phyloP scores from a whole-genome alignment of 2,113 vertebrate genomes.

The Gorsachius goisagi region DNA sequence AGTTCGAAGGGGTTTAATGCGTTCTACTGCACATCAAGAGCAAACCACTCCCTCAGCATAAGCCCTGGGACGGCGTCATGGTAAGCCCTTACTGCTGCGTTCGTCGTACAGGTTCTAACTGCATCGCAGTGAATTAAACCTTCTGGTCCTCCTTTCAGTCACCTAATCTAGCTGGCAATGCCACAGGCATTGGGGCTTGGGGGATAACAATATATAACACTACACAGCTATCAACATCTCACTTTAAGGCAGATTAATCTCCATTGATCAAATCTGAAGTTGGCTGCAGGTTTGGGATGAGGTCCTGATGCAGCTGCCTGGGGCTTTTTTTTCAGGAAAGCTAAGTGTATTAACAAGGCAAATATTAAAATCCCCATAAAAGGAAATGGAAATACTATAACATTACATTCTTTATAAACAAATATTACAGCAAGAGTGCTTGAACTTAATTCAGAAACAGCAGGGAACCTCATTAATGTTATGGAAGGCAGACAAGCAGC shows the following conservation, averaged over 20 bases:
- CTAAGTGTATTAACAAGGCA: slow-evolving; percentile 57
- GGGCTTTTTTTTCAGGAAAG: slow-evolving; percentile 30
- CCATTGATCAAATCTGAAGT: not conserved
- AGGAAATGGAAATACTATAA: slow-evolving; percentile 56
- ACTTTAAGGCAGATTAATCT: slow-evolving; percentile 18
- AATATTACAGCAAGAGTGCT: not conserved
- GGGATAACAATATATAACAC: not conserved
- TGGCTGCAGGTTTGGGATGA: slow-evolving; percentile 21
- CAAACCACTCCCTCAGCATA: not conserved
- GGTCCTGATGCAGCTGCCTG: slow-evolving; percentile 30
- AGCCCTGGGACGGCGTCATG: not conserved
- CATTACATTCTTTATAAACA: slow-evolving; percentile 50
- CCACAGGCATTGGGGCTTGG: not conserved
- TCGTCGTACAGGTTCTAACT: not conserved
- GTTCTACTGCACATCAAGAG: not conserved
- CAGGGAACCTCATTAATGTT: slow-evolving; percentile 45
- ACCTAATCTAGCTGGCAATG: not conserved
- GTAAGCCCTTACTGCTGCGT: not conserved
- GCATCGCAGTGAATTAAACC: not conserved
- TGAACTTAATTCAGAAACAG: slow-evolving; percentile 71
- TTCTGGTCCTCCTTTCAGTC: not conserved
- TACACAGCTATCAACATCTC: not conserved
- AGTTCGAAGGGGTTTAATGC: not conserved
- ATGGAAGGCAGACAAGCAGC: slow-evolving; percentile 50
- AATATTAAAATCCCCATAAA: slow-evolving; percentile 66